A percentile compares a stretch with the other conserved stretches of the same genome.
Conservation (phyloP, 1,140 invertebrate genomes). For the Microplitis demolitor region DNA sequence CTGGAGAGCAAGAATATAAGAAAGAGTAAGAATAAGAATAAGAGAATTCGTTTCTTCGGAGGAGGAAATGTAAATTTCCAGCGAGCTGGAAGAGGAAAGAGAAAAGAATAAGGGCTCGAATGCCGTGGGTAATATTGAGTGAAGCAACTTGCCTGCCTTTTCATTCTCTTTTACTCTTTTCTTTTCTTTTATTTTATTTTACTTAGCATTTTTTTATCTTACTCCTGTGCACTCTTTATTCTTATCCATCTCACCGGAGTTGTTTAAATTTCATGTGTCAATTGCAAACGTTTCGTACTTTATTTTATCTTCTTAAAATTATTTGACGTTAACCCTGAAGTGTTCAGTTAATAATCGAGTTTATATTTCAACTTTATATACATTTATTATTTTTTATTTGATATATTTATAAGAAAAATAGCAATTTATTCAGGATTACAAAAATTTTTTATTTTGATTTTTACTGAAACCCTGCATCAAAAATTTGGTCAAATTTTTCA, state of each 20-base stretch:
- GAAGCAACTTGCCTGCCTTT: conserved; percentile 40
- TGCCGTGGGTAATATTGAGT: conserved; percentile 55
- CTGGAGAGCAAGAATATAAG: conserved; percentile 15
- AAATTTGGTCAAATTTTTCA: no score
- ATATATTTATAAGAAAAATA: no score
- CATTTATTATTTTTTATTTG: no score
- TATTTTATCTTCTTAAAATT: conserved; percentile 31
- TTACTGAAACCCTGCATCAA: no score
- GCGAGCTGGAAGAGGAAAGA: conserved; percentile 57
- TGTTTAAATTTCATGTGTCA: conserved; percentile 62
- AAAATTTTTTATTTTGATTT: no score
- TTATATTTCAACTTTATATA: no score
- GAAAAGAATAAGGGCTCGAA: conserved; percentile 61
- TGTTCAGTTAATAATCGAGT: no score
- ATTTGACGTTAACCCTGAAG: not conserved
- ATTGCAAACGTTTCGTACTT: conserved; percentile 59
- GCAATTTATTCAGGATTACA: no score
- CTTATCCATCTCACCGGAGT: conserved; percentile 38
- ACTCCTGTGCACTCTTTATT: not conserved
- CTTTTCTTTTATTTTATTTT: conserved; percentile 15
- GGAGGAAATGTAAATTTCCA: conserved; percentile 63
- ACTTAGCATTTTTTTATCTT: not conserved
- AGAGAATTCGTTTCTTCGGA: conserved; percentile 25
- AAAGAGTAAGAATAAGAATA: conserved; percentile 30
- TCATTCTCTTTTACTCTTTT: conserved; percentile 28